phyloP scores from a whole-genome alignment of 2,113 vertebrate species.

The Xenus cinereus region DNA sequence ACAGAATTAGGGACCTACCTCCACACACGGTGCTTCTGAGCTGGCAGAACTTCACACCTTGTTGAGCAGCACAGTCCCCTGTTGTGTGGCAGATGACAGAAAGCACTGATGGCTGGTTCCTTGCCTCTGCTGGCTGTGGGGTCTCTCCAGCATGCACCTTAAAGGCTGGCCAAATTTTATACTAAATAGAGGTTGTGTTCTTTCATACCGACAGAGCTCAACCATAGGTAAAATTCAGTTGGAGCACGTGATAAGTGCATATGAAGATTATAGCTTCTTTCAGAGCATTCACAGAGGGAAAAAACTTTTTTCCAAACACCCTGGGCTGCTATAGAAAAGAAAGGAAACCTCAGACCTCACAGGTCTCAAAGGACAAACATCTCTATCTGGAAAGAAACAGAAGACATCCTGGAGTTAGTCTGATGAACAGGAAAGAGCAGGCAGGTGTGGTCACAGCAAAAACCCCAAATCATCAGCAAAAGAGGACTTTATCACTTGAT shows the following conservation, averaged over 20 bases:
- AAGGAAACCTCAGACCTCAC: background rate
- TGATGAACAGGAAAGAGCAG: background rate
- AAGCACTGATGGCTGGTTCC: background rate
- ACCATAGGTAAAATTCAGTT: background rate
- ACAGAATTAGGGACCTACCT: background rate
- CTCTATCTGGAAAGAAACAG: background rate
- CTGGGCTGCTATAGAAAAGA: background rate
- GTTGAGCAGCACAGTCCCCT: background rate
- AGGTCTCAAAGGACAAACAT: background rate
- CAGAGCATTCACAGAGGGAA: background rate
- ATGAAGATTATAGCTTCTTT: background rate
- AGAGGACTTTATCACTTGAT: background rate
- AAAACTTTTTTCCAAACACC: background rate
- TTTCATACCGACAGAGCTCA: background rate
- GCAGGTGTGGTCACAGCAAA: background rate
- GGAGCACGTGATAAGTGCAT: background rate
- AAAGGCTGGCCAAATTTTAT: background rate
- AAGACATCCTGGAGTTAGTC: background rate
- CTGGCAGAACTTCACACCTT: background rate
- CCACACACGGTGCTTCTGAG: background rate
- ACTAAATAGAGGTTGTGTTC: constrained; percentile 12
- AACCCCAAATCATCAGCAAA: background rate
- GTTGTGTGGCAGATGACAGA: background rate
- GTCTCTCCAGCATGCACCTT: background rate
- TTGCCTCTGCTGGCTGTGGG: background rate